Evolutionary conservation across 2,113 vertebrate species (phyloP).

Genomic region (Anguilla japonica): DNA sequence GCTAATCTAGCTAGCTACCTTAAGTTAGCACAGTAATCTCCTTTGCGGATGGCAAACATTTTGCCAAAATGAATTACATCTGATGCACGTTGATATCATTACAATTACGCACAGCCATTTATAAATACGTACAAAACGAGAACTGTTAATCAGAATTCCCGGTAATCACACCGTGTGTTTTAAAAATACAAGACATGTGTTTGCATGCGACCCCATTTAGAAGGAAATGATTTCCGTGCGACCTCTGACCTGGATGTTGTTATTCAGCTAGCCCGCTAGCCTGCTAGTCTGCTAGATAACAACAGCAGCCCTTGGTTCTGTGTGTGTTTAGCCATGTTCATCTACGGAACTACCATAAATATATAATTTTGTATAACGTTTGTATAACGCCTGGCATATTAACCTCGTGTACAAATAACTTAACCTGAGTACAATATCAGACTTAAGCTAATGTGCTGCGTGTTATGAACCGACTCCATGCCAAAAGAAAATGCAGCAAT

Average conservation of each 20-base stretch:
- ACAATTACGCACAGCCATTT: not conserved
- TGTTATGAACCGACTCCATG: too few species aligned
- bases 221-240: not conserved
- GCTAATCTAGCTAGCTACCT: not conserved
- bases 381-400: too few species aligned
- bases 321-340: too few species aligned
- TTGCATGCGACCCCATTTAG: not conserved
- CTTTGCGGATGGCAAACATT: not conserved
- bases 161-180: not conserved
- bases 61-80: not conserved
- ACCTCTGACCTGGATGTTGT: constrained; percentile 26
- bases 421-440: too few species aligned
- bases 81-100: not conserved
- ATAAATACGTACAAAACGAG: not conserved
- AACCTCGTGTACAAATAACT: too few species aligned
- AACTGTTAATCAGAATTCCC: not conserved
- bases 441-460: too few species aligned
- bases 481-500: too few species aligned
- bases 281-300: not conserved
- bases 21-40: not conserved
- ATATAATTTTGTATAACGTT: too few species aligned
- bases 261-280: not conserved
- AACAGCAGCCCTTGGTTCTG: too few species aligned
- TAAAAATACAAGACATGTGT: not conserved
- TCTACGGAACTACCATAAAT: too few species aligned